These are phyloP conservation scores for Neosalanx taihuensis DNA, from an alignment of 2,797 vertebrate species.

Conservation along the genomic window DNA sequence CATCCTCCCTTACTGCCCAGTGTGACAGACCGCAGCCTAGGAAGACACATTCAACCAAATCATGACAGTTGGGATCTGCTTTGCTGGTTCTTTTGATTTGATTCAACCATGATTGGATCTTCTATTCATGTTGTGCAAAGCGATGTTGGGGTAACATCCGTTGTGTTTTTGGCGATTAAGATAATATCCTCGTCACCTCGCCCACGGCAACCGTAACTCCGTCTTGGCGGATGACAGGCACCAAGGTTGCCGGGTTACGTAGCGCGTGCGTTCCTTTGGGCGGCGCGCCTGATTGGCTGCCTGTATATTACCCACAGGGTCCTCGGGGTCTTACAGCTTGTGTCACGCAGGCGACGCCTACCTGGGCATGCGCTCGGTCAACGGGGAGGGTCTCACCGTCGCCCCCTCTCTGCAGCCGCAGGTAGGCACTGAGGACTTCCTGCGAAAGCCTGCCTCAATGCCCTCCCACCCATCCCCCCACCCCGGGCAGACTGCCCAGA, in stretches of 20 bases:
- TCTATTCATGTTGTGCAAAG: background rate
- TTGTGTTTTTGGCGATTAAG: no score
- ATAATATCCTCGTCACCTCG: no score
- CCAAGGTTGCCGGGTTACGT: background rate
- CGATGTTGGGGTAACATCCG: background rate
- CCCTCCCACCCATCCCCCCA: slow-evolving; percentile 42
- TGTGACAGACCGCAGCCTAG: background rate
- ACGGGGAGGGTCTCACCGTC: slow-evolving; percentile 74
- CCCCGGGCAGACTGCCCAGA: slow-evolving; percentile 32
- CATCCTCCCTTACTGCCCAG: background rate
- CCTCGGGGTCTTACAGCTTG: slow-evolving; percentile 79
- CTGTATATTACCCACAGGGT: slow-evolving; percentile 72
- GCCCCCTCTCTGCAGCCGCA: slow-evolving; percentile 78
- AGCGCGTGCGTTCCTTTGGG: slow-evolving; percentile 2
- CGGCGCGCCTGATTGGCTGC: slow-evolving; percentile 59
- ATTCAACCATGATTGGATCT: background rate
- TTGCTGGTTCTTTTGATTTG: background rate
- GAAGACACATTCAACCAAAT: slow-evolving; percentile 1
- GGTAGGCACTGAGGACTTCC: slow-evolving; percentile 73
- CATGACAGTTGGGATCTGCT: slow-evolving; percentile 3
- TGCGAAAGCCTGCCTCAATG: slow-evolving; percentile 58
- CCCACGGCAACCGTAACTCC: no score
- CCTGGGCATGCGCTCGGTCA: slow-evolving; percentile 76
- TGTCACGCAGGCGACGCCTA: slow-evolving; percentile 76
- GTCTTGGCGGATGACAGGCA: no score